Conservation (phyloP, 2,797 vertebrate species). For the Betta splendens region DNA sequence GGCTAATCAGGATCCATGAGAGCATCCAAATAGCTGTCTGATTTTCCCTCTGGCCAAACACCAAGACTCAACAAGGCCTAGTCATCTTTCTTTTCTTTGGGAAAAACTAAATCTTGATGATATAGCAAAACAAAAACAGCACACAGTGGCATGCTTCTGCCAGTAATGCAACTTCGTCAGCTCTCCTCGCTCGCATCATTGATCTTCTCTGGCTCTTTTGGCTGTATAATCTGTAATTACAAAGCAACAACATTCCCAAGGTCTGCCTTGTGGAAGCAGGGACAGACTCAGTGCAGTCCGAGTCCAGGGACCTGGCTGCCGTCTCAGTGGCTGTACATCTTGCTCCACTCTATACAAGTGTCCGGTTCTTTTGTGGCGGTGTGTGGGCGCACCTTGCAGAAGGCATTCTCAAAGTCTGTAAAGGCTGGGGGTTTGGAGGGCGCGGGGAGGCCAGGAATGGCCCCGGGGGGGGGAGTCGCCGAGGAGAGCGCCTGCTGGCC, state of each 20-base stretch:
- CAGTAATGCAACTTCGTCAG: slow-evolving; percentile 67
- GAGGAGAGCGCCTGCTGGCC: slow-evolving; percentile 90
- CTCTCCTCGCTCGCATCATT: slow-evolving; percentile 52
- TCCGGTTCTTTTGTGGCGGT: slow-evolving; percentile 91
- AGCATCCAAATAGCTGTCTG: slow-evolving; percentile 70
- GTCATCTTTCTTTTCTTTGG: slow-evolving; percentile 77
- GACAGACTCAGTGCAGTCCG: slow-evolving; percentile 67
- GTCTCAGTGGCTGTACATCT: slow-evolving; percentile 91
- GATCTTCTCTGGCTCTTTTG: slow-evolving; percentile 75
- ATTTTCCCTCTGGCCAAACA: slow-evolving; percentile 69
- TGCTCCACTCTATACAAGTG: slow-evolving; percentile 94
- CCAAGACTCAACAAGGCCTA: slow-evolving; percentile 70
- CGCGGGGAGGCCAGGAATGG: slow-evolving; percentile 77
- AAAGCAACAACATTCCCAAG: slow-evolving; percentile 71
- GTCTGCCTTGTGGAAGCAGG: slow-evolving; percentile 63
- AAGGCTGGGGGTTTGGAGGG: slow-evolving; percentile 84
- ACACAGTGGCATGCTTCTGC: slow-evolving; percentile 76
- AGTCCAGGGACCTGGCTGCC: slow-evolving; percentile 69
- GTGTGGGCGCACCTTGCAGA: slow-evolving; percentile 91
- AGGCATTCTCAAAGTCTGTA: slow-evolving; percentile 93
- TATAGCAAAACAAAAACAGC: slow-evolving; percentile 74
- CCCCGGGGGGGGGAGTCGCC: slow-evolving; percentile 71
- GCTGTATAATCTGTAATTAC: slow-evolving; percentile 78
- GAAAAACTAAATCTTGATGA: slow-evolving; percentile 80
- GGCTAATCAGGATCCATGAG: slow-evolving; percentile 76